Evolutionary conservation across 2,888 invertebrate species (phyloP).

Genomic region (Epirrhoe alternata): DNA sequence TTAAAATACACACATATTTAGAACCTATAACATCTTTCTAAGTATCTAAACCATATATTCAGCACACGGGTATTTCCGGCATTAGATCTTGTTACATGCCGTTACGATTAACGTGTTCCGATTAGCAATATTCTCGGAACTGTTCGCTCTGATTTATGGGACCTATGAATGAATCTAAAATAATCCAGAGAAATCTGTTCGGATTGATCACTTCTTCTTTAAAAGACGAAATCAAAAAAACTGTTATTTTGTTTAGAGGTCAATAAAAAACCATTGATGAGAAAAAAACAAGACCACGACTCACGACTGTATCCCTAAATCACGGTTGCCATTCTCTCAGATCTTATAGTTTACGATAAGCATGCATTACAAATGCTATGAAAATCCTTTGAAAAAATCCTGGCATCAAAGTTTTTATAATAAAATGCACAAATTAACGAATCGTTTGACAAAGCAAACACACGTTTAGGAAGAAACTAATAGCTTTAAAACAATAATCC

Average conservation of each 20-base stretch:
- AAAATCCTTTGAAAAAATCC: no score
- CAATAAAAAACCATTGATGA: neutral
- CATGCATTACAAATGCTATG: no score
- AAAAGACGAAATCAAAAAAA: no score
- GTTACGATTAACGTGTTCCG: conserved; percentile 31
- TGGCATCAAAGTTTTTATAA: no score
- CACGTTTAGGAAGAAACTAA: conserved; percentile 11
- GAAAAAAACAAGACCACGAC: neutral
- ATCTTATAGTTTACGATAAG: no score
- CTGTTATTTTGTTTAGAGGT: neutral
- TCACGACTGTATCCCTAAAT: no score
- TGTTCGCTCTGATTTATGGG: conserved; percentile 32
- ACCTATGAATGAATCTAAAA: conserved; percentile 8
- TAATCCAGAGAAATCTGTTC: neutral
- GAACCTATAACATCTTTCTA: neutral
- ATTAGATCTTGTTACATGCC: conserved; percentile 35
- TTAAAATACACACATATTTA: neutral
- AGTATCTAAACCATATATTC: conserved; percentile 14
- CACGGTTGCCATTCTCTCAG: no score
- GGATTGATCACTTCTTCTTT: neutral
- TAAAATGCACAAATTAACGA: neutral
- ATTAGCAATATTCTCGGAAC: conserved; percentile 39
- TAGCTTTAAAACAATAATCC: conserved; percentile 24
- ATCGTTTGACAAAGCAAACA: neutral
- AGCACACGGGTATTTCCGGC: conserved; percentile 27